A percentile compares a stretch with the other conserved stretches of the same genome.
Conservation (phyloP, 2,888 invertebrate genomes). For the Lacanobia wlatinum region DNA sequence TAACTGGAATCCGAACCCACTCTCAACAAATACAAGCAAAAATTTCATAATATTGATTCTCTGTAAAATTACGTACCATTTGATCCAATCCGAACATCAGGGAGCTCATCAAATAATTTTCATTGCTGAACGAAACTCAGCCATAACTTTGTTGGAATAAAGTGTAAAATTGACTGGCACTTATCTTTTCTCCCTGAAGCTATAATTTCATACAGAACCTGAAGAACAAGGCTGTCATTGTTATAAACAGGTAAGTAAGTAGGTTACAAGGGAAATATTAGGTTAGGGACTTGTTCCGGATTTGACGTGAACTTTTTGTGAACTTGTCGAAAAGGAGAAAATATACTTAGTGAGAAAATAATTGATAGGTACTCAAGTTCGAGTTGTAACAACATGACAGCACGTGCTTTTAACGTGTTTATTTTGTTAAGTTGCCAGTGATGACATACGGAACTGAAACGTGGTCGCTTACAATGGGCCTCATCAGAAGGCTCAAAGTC, state of each 20-base stretch:
- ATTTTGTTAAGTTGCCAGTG: background rate
- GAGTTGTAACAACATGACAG: background rate
- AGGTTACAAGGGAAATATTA: slow-evolving; percentile 43
- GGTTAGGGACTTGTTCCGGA: slow-evolving; percentile 39
- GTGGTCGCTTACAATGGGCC: no score
- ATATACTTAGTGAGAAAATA: background rate
- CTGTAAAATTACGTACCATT: slow-evolving; percentile 49
- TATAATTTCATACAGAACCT: slow-evolving; percentile 50
- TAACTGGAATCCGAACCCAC: background rate
- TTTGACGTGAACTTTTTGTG: slow-evolving; percentile 21
- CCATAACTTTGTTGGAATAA: background rate
- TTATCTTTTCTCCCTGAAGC: slow-evolving; percentile 33
- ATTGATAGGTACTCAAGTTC: slow-evolving; percentile 12
- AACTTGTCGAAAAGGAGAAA: slow-evolving; percentile 8
- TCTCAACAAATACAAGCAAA: slow-evolving; percentile 13
- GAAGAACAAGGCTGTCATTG: slow-evolving; percentile 55
- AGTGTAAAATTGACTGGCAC: slow-evolving; percentile 23
- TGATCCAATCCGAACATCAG: slow-evolving; percentile 43
- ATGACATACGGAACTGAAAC: no score
- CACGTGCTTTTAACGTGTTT: background rate
- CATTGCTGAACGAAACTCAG: slow-evolving; percentile 16
- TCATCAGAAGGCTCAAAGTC: no score
- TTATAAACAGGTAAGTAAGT: slow-evolving; percentile 49
- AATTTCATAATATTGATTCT: slow-evolving; percentile 40
- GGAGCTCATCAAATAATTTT: slow-evolving; percentile 37